Percentiles rank a stretch among this genome's conserved stretches.
These are phyloP conservation scores for Platynereis dumerilii DNA, from an alignment of 2,888 invertebrate genomes.

Conservation along the genomic window DNA sequence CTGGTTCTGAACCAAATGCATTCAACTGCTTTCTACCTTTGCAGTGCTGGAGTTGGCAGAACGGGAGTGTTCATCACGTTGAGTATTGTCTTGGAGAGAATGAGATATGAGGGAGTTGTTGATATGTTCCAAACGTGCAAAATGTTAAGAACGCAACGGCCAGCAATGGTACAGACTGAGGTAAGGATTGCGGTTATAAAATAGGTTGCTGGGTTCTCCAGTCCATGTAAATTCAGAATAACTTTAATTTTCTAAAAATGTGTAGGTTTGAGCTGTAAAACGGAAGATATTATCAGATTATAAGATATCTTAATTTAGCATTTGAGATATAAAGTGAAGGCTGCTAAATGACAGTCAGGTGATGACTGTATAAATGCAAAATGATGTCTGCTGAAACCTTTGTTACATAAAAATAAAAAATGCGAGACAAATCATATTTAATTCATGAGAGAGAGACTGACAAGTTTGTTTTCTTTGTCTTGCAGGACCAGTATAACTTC, in stretches of 20 bases:
- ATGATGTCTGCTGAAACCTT: too few species aligned
- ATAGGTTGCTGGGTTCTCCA: constrained; percentile 9
- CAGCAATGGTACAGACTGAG: constrained; percentile 99
- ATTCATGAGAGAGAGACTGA: too few species aligned
- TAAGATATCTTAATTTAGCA: too few species aligned
- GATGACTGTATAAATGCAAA: too few species aligned
- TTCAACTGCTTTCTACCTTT: too few species aligned
- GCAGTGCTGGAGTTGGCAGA: constrained; percentile 95
- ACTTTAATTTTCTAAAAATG: background rate
- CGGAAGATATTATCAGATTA: too few species aligned
- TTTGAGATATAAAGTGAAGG: too few species aligned
- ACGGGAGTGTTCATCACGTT: constrained; percentile 98
- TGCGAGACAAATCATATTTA: too few species aligned
- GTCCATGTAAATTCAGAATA: too few species aligned
- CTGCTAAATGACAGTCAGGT: too few species aligned
- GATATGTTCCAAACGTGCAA: constrained; percentile 99
- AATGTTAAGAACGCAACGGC: constrained; percentile 95
- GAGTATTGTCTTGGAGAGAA: constrained; percentile 96
- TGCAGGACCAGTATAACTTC: constrained; percentile 95
- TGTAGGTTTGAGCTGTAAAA: background rate
- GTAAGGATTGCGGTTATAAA: constrained; percentile 67
- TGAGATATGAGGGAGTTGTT: constrained; percentile 98
- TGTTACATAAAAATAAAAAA: too few species aligned
- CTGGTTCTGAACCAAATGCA: too few species aligned
- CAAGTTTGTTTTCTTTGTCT: constrained; percentile 26